A percentile compares a stretch with the other conserved stretches of the same genome.
phyloP scores from a whole-genome alignment of 53 echinoderm and acorn worm species.

The Stichopus horrens region DNA sequence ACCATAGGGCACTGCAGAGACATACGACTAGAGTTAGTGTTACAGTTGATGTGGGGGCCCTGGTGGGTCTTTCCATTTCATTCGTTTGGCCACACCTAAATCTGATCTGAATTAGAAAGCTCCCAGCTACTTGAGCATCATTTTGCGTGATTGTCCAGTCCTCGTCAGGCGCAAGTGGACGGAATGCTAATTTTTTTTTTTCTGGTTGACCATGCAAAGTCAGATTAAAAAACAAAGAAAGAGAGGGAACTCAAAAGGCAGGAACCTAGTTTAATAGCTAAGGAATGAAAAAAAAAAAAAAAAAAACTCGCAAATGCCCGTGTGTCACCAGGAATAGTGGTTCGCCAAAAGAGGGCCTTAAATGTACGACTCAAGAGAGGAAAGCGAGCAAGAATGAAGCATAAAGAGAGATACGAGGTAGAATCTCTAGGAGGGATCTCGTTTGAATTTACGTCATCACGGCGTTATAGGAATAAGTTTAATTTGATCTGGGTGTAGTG shows the following conservation, averaged over 20 bases:
- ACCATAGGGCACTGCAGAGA: constrained; percentile 37
- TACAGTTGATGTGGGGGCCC: constrained; percentile 41
- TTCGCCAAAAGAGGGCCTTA: not conserved
- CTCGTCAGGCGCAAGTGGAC: constrained; percentile 18
- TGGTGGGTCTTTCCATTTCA: not conserved
- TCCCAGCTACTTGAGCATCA: not conserved
- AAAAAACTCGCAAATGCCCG: not conserved
- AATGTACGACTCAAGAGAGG: not conserved
- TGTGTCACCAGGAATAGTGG: not conserved
- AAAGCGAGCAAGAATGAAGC: not conserved
- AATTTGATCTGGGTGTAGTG: constrained; percentile 41
- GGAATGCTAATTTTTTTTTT: constrained; percentile 25
- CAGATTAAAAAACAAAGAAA: not conserved
- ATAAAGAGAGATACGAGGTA: not conserved
- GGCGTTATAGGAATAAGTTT: constrained; percentile 16
- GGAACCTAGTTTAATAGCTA: not conserved
- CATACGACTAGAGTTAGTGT: constrained; percentile 20
- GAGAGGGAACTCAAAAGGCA: not conserved
- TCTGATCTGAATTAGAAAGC: constrained; percentile 26
- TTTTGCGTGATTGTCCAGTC: constrained; percentile 25
- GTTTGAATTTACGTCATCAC: constrained; percentile 23
- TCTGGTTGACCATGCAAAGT: not conserved
- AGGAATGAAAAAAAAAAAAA: not conserved
- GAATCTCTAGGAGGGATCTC: not conserved
- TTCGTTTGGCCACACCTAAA: constrained; percentile 38